Conservation (phyloP, 1,140 invertebrate species). For the Bombus fervidus region DNA sequence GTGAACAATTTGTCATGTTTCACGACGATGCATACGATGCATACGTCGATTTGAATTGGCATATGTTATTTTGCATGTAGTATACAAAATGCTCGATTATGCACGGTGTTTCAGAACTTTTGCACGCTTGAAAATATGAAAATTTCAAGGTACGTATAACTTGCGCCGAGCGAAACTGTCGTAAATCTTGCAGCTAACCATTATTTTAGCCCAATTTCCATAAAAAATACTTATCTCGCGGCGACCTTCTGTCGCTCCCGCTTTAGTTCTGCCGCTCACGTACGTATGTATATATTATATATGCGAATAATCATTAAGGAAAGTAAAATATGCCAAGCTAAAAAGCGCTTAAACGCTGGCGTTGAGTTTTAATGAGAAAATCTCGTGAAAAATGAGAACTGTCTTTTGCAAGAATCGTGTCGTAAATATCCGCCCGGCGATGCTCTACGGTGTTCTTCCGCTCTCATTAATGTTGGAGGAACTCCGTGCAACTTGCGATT, state of each 20-base stretch:
- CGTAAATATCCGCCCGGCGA: constrained; percentile 1
- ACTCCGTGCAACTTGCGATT: not conserved
- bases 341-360: not conserved
- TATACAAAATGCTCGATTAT: not conserved
- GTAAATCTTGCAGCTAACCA: not conserved
- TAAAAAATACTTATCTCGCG: not conserved
- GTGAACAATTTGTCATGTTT: no score
- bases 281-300: no score
- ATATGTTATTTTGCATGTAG: not conserved
- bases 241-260: not conserved
- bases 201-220: not conserved
- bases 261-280: not conserved
- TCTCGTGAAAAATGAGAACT: constrained; percentile 24
- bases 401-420: not conserved
- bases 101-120: not conserved
- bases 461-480: constrained; percentile 13
- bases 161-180: not conserved
- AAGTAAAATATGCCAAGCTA: not conserved
- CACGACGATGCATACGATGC: no score
- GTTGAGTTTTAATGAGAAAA: constrained; percentile 9
- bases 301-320: constrained; percentile 20
- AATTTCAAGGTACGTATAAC: not conserved
- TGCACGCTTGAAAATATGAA: not conserved
- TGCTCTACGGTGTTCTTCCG: not conserved
- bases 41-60: no score